Evolutionary conservation across 2,888 invertebrate genomes (phyloP).

Genomic region (Antheraea yamamai): DNA sequence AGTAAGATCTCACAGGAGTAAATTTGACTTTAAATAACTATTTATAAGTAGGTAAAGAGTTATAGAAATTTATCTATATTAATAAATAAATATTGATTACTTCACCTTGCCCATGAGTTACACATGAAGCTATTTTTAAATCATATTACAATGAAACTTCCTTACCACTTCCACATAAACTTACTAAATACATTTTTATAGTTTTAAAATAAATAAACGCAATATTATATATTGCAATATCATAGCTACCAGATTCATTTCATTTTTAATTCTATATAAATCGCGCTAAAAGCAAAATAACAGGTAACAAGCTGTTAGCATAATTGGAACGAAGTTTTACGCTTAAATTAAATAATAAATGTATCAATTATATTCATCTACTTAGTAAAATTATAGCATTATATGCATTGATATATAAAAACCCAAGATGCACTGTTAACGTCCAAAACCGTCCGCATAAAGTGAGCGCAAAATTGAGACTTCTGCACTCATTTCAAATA

Average conservation of each 20-base stretch:
- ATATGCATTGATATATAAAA: background rate
- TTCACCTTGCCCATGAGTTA: background rate
- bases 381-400: background rate
- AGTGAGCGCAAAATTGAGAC: too few relatives aligned
- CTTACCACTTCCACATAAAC: background rate
- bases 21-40: conserved; percentile 6
- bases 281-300: conserved; percentile 38
- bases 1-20: conserved; percentile 18
- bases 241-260: conserved; percentile 34
- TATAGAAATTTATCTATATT: conserved; percentile 14
- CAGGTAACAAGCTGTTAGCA: conserved; percentile 22
- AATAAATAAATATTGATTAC: conserved; percentile 7
- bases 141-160: background rate
- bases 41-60: conserved; percentile 1
- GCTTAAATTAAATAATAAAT: background rate
- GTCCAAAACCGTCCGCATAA: too few relatives aligned
- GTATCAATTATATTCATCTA: background rate
- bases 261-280: conserved; percentile 39
- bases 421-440: too few relatives aligned
- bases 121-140: background rate
- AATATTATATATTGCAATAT: conserved; percentile 22
- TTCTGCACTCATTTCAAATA: too few relatives aligned
- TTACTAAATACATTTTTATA: background rate
- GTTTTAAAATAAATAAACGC: conserved; percentile 23
- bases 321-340: background rate